These are phyloP conservation scores for Petrolisthes manimaculis DNA, from an alignment of 2,888 invertebrate species.

Conservation along the genomic window DNA sequence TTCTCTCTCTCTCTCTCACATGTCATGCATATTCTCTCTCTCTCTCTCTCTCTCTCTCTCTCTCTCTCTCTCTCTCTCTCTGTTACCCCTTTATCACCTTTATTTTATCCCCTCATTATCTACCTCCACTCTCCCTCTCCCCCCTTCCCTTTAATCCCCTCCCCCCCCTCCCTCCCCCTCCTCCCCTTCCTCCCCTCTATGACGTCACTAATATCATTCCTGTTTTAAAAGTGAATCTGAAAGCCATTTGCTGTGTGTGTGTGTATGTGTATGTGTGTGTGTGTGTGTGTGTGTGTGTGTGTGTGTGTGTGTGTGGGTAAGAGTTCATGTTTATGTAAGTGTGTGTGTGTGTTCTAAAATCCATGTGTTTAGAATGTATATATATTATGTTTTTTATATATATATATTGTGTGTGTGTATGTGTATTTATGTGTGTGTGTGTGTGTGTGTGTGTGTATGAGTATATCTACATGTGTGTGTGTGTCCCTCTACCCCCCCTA, in stretches of 20 bases:
- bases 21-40: no score
- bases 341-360: slow-evolving; percentile 6
- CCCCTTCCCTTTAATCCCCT: not conserved
- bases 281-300: slow-evolving; percentile 22
- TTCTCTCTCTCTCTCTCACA: no score
- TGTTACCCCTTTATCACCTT: not conserved
- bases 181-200: not conserved
- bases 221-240: not conserved
- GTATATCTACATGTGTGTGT: not conserved
- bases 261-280: slow-evolving; percentile 20
- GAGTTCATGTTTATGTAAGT: slow-evolving; percentile 14
- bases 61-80: not conserved
- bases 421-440: not conserved
- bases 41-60: not conserved
- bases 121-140: not conserved
- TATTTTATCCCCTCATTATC: not conserved
- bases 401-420: not conserved
- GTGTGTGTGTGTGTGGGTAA: not conserved
- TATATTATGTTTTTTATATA: not conserved
- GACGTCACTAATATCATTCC: slow-evolving; percentile 16
- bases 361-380: not conserved
- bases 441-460: slow-evolving; percentile 3
- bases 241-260: not conserved
- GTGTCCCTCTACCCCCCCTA: not conserved
- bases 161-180: not conserved